Conservation (phyloP, 2,113 vertebrate species). For the Hystrix brachyura region DNA sequence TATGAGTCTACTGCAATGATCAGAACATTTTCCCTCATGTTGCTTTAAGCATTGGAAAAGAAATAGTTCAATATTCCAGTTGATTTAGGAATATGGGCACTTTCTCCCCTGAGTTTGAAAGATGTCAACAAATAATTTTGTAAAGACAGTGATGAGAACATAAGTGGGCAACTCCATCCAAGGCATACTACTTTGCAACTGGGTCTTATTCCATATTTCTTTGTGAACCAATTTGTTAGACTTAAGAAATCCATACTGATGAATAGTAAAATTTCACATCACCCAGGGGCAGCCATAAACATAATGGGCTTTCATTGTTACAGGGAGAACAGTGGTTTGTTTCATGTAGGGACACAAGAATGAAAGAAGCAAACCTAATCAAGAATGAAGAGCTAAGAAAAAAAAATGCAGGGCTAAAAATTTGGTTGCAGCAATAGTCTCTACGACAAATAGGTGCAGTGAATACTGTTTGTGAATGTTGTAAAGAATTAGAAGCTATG, state of each 20-base stretch:
- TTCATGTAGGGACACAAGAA: conserved; percentile 68
- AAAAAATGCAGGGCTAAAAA: conserved; percentile 64
- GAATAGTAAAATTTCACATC: conserved; percentile 69
- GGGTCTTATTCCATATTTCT: conserved; percentile 63
- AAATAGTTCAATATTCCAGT: conserved; percentile 45
- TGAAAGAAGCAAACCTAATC: conserved; percentile 54
- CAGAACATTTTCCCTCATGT: not conserved
- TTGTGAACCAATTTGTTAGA: conserved; percentile 60
- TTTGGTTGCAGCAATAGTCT: not conserved
- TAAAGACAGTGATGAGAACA: conserved; percentile 39
- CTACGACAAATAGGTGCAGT: not conserved
- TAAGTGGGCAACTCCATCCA: conserved; percentile 50
- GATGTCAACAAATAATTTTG: conserved; percentile 61
- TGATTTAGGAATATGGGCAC: conserved; percentile 7
- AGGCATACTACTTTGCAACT: conserved; percentile 9
- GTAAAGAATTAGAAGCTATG: conserved; percentile 17
- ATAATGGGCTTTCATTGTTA: conserved; percentile 60
- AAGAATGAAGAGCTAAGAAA: conserved; percentile 47
- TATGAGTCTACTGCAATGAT: not conserved
- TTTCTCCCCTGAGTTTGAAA: conserved; percentile 21
- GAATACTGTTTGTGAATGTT: not conserved
- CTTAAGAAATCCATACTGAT: conserved; percentile 65
- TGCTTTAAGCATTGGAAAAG: conserved; percentile 39
- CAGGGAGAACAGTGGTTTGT: conserved; percentile 24
- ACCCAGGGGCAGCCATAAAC: conserved; percentile 55